Base-by-base conservation (phyloP, 2,888 invertebrate genomes). In the Clitarchus hookeri region DNA sequence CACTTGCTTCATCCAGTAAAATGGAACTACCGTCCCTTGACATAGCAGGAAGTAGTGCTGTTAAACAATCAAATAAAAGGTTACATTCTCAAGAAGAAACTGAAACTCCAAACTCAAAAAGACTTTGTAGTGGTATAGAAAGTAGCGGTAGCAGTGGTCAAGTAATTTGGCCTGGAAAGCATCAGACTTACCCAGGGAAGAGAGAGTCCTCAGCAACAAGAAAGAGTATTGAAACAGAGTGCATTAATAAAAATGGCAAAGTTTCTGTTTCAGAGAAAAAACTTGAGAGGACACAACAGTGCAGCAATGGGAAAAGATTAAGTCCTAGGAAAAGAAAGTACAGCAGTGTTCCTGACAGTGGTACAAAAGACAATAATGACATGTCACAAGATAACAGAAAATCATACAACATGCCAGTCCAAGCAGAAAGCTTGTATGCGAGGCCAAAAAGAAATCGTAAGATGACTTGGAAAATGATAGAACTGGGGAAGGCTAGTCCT, bases 161-260 rank as follows among this genome's bases (percentile, higher is more conserved):
- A 65, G 13, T 8, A 65, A 65, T 65, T 65, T 65, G 65, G 65
- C 65, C 65, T 23, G 65, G 65, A n/a, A 65, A 65, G n/a, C 65
- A 65, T 65, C 65, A 65, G n/a, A n/a, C 65, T 65, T 65, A 65
- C n/a, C n/a, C n/a, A n/a, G 65, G 65, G 65, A 65, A 65, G n/a
- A 65, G 65, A 65, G 11, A n/a, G 19, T 65, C 65, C 6, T 19
- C 19, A n/a, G 65, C 8, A 1, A 65, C 19, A 65, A n/a, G 23
- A 23, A 65, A n/a, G 11, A 65, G n/a, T 23, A 19, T 23, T 65
- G 19, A n/a, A 23, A 23, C n/a, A 65, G n/a, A n/a, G 0, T n/a
- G 13, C 65, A 23, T 11, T 65, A 23, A 65, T 65, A 65, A 65
- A 16, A n/a, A 16, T 65, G 65, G 65, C 2, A n/a, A 65, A 23